Conservation (phyloP, 2,797 vertebrate genomes). For the Argyrosomus regius region DNA sequence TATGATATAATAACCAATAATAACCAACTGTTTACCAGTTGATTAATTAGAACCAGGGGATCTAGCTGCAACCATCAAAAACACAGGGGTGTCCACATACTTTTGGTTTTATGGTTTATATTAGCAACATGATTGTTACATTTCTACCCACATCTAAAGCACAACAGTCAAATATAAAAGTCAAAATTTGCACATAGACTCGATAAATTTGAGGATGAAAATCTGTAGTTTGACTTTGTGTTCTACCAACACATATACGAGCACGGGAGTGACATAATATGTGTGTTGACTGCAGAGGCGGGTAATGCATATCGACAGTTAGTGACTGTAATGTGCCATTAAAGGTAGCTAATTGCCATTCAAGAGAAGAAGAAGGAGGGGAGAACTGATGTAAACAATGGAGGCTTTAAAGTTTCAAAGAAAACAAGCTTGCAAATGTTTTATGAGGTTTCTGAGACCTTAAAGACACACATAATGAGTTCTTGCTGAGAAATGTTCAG, state of each 20-base stretch:
- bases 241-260: not conserved
- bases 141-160: not conserved
- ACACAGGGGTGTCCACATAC: not conserved
- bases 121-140: too few relatives aligned
- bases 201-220: too few relatives aligned
- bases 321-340: conserved; percentile 46
- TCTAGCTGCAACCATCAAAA: not conserved
- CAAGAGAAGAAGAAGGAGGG: conserved; percentile 22
- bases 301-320: conserved; percentile 39
- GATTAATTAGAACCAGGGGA: not conserved
- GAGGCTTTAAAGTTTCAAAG: conserved; percentile 19
- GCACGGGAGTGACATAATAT: not conserved
- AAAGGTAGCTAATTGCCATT: not conserved
- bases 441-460: conserved; percentile 17
- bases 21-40: too few relatives aligned
- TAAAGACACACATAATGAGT: not conserved
- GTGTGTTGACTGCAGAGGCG: conserved; percentile 10
- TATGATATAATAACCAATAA: too few relatives aligned
- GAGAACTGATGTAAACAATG: conserved; percentile 44
- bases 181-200: not conserved
- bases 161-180: not conserved
- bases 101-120: too few relatives aligned
- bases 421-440: conserved; percentile 15
- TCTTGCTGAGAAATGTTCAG: conserved; percentile 11
- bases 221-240: not conserved